Evolutionary conservation across 1,140 invertebrate genomes (phyloP).

Genomic region (Papilio machaon): DNA sequence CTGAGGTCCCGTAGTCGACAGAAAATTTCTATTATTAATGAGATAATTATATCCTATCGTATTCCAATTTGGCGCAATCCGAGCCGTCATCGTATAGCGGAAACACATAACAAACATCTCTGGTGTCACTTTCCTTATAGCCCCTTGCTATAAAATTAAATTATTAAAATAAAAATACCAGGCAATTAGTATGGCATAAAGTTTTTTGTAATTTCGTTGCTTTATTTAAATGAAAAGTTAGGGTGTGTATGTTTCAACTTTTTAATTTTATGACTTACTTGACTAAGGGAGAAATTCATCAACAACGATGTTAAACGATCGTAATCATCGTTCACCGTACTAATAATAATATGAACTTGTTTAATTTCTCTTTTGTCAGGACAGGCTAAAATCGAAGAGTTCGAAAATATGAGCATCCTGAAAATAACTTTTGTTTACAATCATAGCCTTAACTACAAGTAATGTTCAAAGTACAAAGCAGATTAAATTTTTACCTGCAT

Average conservation of each 20-base stretch:
- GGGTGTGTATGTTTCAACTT: background rate
- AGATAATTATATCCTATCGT: slow-evolving; percentile 67
- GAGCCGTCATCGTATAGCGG: slow-evolving; percentile 74
- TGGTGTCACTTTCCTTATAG: slow-evolving; percentile 54
- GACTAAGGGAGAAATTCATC: slow-evolving; percentile 65
- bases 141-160: slow-evolving; percentile 58
- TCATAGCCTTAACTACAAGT: background rate
- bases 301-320: slow-evolving; percentile 69
- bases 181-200: background rate
- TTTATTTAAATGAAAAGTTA: background rate
- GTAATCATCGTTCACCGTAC: slow-evolving; percentile 67
- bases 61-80: slow-evolving; percentile 79
- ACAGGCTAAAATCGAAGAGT: slow-evolving; percentile 69
- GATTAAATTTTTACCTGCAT: slow-evolving; percentile 67
- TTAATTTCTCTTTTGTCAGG: slow-evolving; percentile 69
- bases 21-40: slow-evolving; percentile 77
- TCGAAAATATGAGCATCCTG: slow-evolving; percentile 79
- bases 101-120: slow-evolving; percentile 74
- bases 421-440: slow-evolving; percentile 43
- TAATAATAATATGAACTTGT: slow-evolving; percentile 72
- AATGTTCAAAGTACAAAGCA: background rate
- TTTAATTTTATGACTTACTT: slow-evolving; percentile 55
- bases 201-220: too few relatives aligned
- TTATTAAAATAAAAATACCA: background rate
- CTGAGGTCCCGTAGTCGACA: slow-evolving; percentile 60